Evolutionary conservation across 2,113 vertebrate species (phyloP).

Genomic region (Hemiprocne comata): DNA sequence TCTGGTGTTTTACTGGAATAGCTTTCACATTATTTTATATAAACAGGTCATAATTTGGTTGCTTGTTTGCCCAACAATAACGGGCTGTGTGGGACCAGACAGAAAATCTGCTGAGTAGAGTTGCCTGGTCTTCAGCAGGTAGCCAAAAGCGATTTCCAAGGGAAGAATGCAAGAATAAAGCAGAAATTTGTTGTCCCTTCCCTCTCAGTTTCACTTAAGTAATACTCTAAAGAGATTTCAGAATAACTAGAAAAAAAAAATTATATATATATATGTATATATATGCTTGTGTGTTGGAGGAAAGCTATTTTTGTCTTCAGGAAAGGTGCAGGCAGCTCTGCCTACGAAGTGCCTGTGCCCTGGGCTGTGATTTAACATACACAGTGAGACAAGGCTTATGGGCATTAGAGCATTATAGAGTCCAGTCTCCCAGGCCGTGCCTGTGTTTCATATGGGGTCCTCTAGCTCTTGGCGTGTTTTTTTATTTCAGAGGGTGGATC

Average conservation of each 20-base stretch:
- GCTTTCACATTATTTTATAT: background rate
- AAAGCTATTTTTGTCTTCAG: background rate
- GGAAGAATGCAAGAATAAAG: background rate
- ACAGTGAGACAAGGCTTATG: rapidly evolving
- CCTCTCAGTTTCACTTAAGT: background rate
- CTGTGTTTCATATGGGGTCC: background rate
- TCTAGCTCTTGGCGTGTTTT: background rate
- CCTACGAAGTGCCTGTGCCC: background rate
- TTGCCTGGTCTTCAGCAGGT: background rate
- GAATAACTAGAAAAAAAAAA: background rate
- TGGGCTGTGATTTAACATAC: background rate
- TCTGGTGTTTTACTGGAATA: background rate
- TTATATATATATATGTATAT: too few species aligned
- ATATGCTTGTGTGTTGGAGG: background rate
- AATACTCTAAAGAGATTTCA: background rate
- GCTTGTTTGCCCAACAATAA: background rate
- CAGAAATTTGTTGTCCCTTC: background rate
- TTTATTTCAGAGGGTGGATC: background rate
- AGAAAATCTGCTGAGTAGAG: background rate
- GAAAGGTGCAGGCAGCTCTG: background rate
- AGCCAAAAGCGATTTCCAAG: background rate
- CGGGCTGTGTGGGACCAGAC: background rate
- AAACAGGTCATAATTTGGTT: background rate
- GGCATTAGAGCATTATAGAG: background rate
- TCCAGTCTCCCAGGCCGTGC: background rate